Percentiles rank a stretch among this genome's conserved stretches.
These are phyloP conservation scores for Leptocoma aspasia DNA, from an alignment of 2,113 vertebrate species.

Conservation along the genomic window DNA sequence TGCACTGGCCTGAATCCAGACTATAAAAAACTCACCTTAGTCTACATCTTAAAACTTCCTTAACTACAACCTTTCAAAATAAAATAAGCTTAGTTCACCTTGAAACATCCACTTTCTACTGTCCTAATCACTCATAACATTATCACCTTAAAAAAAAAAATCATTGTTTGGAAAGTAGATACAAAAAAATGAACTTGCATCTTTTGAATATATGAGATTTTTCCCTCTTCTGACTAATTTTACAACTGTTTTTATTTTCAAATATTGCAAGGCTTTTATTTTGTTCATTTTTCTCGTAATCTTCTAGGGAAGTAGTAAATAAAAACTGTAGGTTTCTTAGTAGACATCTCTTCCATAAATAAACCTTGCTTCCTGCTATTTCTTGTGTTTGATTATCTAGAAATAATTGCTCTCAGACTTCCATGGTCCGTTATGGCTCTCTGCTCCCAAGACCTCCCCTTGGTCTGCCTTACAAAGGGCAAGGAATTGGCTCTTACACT, in stretches of 20 bases:
- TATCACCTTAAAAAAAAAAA: background rate
- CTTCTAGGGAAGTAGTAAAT: background rate
- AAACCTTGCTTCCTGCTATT: constrained; percentile 13
- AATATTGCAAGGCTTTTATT: background rate
- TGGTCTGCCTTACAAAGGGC: constrained; percentile 23
- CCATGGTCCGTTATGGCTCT: background rate
- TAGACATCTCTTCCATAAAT: background rate
- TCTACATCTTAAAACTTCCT: background rate
- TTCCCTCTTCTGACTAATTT: background rate
- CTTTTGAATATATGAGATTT: background rate
- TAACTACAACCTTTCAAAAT: background rate
- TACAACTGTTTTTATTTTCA: background rate
- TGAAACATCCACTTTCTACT: background rate
- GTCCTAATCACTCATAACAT: background rate
- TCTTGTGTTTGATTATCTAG: constrained; percentile 7
- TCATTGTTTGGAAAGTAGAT: background rate
- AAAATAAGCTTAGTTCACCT: background rate
- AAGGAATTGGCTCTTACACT: constrained; percentile 43
- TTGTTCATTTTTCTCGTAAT: background rate
- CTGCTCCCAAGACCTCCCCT: constrained; percentile 36
- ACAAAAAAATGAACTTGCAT: background rate
- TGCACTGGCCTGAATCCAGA: background rate
- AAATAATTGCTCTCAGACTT: constrained; percentile 49
- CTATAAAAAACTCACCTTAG: background rate
- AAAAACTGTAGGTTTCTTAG: background rate